phyloP scores from a whole-genome alignment of 2,888 invertebrate genomes.

The Leptinotarsa juncta region DNA sequence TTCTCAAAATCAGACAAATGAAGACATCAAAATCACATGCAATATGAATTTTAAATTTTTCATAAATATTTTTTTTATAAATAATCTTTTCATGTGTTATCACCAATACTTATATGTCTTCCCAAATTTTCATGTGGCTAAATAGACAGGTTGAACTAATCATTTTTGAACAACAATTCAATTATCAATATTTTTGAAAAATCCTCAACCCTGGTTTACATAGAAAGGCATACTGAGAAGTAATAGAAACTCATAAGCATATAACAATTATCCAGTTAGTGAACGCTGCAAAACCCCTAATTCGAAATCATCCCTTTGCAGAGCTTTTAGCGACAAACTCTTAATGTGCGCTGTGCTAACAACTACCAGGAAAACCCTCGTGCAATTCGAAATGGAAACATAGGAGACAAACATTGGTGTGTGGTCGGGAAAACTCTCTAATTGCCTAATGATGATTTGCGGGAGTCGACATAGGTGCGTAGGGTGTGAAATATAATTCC shows the following conservation, averaged over 20 bases:
- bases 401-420: constrained; percentile 1
- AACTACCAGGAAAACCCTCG: neutral
- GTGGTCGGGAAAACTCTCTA: neutral
- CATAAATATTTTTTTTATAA: no score
- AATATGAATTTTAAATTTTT: no score
- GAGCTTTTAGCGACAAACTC: neutral
- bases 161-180: no score
- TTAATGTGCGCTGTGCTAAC: constrained; percentile 1
- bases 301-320: neutral
- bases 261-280: neutral
- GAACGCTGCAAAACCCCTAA: neutral
- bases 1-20: no score
- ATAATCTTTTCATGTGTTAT: no score
- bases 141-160: no score
- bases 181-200: no score
- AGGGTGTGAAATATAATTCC: constrained; percentile 4
- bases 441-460: constrained; percentile 16
- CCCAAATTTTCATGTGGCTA: no score
- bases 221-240: no score
- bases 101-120: no score
- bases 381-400: constrained; percentile 8
- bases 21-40: no score
- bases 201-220: no score
- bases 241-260: neutral
- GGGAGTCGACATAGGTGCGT: neutral